Evolutionary conservation across 2,113 vertebrate species (phyloP).

Genomic region (Rhineura floridana): DNA sequence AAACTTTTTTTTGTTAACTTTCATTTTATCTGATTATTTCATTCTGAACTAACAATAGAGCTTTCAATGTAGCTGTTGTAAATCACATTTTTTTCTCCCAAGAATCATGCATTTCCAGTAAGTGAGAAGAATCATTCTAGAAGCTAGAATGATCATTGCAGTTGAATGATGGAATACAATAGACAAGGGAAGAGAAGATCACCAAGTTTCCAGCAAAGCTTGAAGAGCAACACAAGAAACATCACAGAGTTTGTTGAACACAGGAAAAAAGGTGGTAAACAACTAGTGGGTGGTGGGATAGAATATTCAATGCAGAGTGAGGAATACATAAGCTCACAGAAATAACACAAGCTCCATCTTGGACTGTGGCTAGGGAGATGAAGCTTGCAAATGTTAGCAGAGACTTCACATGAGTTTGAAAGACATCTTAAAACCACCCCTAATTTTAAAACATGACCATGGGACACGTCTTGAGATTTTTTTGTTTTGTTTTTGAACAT

Average conservation of each 20-base stretch:
- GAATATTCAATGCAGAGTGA: neutral
- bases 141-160: neutral
- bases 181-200: too few species aligned
- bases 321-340: neutral
- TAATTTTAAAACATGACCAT: neutral
- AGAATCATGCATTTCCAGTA: neutral
- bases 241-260: neutral
- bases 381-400: neutral
- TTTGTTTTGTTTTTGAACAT: neutral
- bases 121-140: too few species aligned
- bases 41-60: neutral
- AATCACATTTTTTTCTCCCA: neutral
- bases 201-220: neutral
- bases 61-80: neutral
- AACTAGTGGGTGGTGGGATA: neutral
- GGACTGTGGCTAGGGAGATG: neutral
- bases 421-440: neutral
- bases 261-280: neutral
- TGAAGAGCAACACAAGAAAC: neutral
- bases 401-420: neutral
- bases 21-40: neutral
- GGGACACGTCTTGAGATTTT: too few species aligned
- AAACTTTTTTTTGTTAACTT: neutral
- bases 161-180: neutral
- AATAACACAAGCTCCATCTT: neutral